Base-by-base conservation (phyloP, 1,140 invertebrate genomes). In the Conus ventricosus region DNA sequence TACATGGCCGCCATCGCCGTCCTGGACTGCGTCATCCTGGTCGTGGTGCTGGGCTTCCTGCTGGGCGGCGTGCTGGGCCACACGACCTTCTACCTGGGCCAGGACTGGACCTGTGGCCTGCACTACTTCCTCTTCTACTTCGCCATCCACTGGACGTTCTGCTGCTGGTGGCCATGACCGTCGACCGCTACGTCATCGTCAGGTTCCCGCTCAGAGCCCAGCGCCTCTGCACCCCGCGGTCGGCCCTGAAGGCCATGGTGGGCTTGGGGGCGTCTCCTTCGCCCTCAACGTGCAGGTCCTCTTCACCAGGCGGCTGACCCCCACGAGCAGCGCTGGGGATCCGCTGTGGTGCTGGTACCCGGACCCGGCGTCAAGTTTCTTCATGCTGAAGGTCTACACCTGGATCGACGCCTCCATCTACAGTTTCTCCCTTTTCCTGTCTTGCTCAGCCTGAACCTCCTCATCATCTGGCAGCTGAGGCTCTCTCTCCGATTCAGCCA, bases 1-100 rank as follows among this genome's bases (percentile, higher is more conserved):
- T 94, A 94, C 88, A 91, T 94, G 91, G 90, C 92, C 8, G 90
- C 90, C 20, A 89, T 94, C 20, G 93, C 94, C 1, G 85, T 92
- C 5, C 89, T 91, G 17, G 94, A 94, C 78, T 90, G 91, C 57
- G 51, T 91, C 2, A 91, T 92, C 20, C 89, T 94, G 20, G 88
- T 89, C 54, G 84, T 92, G 11, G 90, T 88, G 51, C 39, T 86
- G 8, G 54, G 78, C 39, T 57, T 84, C 60, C 76, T 89, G 5
- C 17, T 89, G 57, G 76, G 60, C 23, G 20, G n/a, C 27, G 82
- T 71, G 57, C 85, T 85, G 23, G 84, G 84, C 20, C 55, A 85
- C 17, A 39, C 87, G 5, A 53, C 20, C 17, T 84, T 76, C 82
- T 71, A 71, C 67, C 67, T 13, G 17, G 23, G 67, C 67, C 11